A percentile compares a stretch with the other conserved stretches of the same genome.
Evolutionary conservation across 1,140 invertebrate species (phyloP).

Genomic region (Lasioglossum albipes): DNA sequence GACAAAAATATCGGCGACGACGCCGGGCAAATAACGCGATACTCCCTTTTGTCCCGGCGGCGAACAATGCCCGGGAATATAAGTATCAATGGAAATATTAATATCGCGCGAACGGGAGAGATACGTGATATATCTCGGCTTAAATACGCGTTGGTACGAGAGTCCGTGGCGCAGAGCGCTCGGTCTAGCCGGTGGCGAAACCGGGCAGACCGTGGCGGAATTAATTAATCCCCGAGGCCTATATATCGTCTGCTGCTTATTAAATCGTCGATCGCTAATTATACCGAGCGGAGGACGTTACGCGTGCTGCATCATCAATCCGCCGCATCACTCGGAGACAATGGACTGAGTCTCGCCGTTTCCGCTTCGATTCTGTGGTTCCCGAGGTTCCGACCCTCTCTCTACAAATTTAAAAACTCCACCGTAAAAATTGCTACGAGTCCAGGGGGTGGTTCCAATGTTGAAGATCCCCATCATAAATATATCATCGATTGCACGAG

Average conservation of each 20-base stretch:
- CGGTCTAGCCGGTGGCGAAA: constrained; percentile 3
- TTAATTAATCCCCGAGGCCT: constrained; percentile 55
- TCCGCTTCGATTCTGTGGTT: not conserved
- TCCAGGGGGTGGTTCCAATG: no score
- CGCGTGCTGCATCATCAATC: constrained; percentile 49
- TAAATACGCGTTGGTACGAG: constrained; percentile 30
- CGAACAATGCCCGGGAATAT: constrained; percentile 30
- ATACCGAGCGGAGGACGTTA: constrained; percentile 42
- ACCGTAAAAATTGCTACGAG: not conserved
- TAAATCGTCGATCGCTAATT: constrained; percentile 54
- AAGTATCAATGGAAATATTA: constrained; percentile 45
- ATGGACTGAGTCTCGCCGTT: not conserved
- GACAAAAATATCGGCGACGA: constrained; percentile 31
- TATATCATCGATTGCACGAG: no score
- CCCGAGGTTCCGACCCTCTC: no score
- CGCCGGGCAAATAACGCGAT: constrained; percentile 21
- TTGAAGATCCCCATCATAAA: no score
- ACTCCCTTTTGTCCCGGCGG: not conserved
- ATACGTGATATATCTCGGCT: constrained; percentile 33
- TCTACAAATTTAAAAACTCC: no score
- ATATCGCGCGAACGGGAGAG: constrained; percentile 27
- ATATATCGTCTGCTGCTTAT: constrained; percentile 44
- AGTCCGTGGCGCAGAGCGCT: not conserved
- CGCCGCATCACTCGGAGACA: not conserved
- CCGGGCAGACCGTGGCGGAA: constrained; percentile 19